Conservation (phyloP, 2,113 vertebrate genomes). For the Lophochroa leadbeateri region DNA sequence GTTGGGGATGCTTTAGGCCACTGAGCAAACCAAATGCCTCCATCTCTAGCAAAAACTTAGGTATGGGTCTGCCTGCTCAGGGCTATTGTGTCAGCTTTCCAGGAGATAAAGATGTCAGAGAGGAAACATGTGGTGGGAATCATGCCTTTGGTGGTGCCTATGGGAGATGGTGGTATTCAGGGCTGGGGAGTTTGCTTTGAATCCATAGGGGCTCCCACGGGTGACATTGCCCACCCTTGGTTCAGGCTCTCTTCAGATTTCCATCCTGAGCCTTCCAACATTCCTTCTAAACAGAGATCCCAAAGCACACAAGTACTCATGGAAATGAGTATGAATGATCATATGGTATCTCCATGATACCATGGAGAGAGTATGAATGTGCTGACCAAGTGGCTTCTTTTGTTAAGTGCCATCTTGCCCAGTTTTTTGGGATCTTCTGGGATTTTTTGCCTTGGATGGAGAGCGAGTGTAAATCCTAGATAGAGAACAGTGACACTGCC, state of each 20-base stretch:
- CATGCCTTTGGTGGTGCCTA: not conserved
- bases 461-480: no score
- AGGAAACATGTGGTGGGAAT: not conserved
- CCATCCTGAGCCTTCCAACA: not conserved
- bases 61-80: not conserved
- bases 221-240: fast-evolving
- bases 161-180: not conserved
- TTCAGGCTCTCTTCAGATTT: not conserved
- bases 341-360: no score
- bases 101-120: not conserved
- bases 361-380: no score
- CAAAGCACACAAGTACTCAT: not conserved
- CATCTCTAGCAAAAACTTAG: not conserved
- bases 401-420: no score
- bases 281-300: not conserved
- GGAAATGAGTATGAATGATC: not conserved
- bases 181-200: not conserved
- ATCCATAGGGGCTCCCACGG: not conserved
- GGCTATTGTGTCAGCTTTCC: not conserved
- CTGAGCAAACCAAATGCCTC: not conserved
- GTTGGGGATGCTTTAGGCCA: not conserved
- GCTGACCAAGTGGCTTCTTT: not conserved
- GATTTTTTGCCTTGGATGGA: not conserved
- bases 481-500: not conserved
- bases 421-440: not conserved